Base-by-base conservation (phyloP, 2,113 vertebrate genomes). In the Piaya cayana region DNA sequence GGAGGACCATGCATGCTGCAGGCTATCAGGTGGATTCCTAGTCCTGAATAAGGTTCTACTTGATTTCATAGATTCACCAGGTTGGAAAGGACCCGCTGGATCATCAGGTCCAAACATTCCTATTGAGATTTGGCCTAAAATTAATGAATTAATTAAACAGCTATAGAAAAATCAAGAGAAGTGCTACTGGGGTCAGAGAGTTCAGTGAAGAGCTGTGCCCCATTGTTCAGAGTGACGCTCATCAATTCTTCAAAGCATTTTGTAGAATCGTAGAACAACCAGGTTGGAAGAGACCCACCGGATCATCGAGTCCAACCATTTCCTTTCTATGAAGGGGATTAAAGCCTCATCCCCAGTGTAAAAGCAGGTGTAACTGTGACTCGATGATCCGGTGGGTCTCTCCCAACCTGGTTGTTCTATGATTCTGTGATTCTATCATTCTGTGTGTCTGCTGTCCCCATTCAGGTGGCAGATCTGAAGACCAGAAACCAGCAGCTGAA, bases 381-480 rank as follows among this genome's bases (percentile, higher is more conserved):
- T n/a, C n/a, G n/a, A n/a, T n/a, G n/a, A n/a, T n/a, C n/a, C n/a
- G n/a, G n/a, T n/a, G n/a, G n/a, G n/a, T n/a, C n/a, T n/a, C n/a
- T n/a, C n/a, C n/a, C n/a, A n/a, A n/a, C n/a, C n/a, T n/a, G n/a
- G n/a, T n/a, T n/a, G n/a, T n/a, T n/a, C n/a, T n/a, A n/a, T n/a
- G n/a, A n/a, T n/a, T n/a, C n/a, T n/a, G n/a, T n/a, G n/a, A n/a
- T n/a, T n/a, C n/a, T n/a, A n/a, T n/a, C n/a, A n/a, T n/a, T n/a
- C n/a, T n/a, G n/a, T n/a, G n/a, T n/a, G n/a, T n/a, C n/a, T 65
- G 89, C 63, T 78, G 69, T 95, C 94, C 82, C 64, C 4, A 23
- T 56, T 75, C 97, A 99, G 99, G 97, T 99, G 59, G 97, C 96
- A 8, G 98, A 99, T 92, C 95, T 99, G 93, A 98, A 97, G 95